Base-by-base conservation (phyloP, 2,797 vertebrate species). In the Adrianichthys oophorus region DNA sequence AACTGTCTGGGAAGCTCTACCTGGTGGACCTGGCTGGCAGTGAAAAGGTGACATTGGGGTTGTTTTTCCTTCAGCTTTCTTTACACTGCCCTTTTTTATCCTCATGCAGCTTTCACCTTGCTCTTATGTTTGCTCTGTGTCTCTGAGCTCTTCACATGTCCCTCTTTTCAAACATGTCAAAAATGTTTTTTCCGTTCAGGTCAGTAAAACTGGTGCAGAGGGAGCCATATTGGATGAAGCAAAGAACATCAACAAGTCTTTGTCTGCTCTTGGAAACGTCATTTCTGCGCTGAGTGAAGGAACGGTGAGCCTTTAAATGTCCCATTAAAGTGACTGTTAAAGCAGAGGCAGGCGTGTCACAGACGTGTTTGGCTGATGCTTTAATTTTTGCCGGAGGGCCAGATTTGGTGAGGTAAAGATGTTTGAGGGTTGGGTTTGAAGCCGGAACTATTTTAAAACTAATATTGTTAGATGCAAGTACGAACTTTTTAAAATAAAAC, bases 171-270 rank as follows among this genome's bases (percentile, higher is more conserved):
- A 19, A 19, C 19, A 19, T 19, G 19, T 19, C 19, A 19, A 19
- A 19, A 19, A 19, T 19, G 19, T 19, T 19, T 32, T 13, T 3
- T 12, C 32, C 32, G 45, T 70, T 56, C 77, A 98, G 95, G 95
- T 98, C 84, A 98, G 96, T 93, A 98, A 98, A 91, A 98, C 95
- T 0, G 96, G 95, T 82, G 96, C 96, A 0, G 97, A 98, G 84
- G 95, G 95, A 4, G 85, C 96, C 1, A 95, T 98, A 52, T 88
- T 98, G 14, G 96, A 98, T 4, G 96, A 98, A 91, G 96, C 96
- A 62, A 97, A 98, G 92, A 98, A 98, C 83, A 97, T 98, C 91
- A 98, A 98, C 90, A 98, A 98, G 73, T 98, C 96, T 88, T 85
- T 97, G 64, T 98, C 96, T 45, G 96, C 96, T 57, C 90, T 98